Base-by-base conservation (phyloP, 2,888 invertebrate genomes). In the Conchocele bisecta region DNA sequence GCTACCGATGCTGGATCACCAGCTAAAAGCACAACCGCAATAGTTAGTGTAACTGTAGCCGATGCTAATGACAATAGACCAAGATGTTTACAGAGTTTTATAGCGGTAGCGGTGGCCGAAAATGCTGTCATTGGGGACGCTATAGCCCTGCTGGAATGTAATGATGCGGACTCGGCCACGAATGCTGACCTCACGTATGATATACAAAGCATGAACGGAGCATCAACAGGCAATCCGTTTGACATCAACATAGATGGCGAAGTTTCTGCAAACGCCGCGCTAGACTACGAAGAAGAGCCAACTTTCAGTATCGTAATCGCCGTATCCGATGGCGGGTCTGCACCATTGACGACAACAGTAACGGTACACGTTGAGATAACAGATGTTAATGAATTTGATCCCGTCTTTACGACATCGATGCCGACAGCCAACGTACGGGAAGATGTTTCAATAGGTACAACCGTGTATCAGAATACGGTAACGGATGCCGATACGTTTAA, bases 41-140 rank as follows among this genome's bases (percentile, higher is more conserved):
- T 95, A 26, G 95, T 98, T 15, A 95, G 95, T 81, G 94, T 98
- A 78, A 94, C 95, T 84, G 93, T 98, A 61, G 95, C 96, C 86
- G 98, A 98, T 91, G 95, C 96, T 48, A 98, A 98, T 91, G 98
- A 85, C 46, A 75, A 83, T 51, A 24, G 58, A 1, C 86, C 87
- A 15, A 54, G 61, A 6, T 86, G 86, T 65, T 56, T 66, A 9
- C 72, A 71, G 7, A 50, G 72, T 3, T 50, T 82, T 0, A 81
- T 83, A 56, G 65, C 78, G 0, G 74, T 82, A 13, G 69, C 56
- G 11, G 69, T 53, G 4, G 29, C 60, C 28, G 85, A 85, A 51
- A 68, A 70, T 41, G 41, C 59, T 15, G 48, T 66, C 13, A 35
- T 72, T 1, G 74, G 58, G 0, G 65, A 75, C 11, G 60, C 60